Base-by-base conservation (phyloP, 2,113 vertebrate species). In the Sceloporus tristichus region DNA sequence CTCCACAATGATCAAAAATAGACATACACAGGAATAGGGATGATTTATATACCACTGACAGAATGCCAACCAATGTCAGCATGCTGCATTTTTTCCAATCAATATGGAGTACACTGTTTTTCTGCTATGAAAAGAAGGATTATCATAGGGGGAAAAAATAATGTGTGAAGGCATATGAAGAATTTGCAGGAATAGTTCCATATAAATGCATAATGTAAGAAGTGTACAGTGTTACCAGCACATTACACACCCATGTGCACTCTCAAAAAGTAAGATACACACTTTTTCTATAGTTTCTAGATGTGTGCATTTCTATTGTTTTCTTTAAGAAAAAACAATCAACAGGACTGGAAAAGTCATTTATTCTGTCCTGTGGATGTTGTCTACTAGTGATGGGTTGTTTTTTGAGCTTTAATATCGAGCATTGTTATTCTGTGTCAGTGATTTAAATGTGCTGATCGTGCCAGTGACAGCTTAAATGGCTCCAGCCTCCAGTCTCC, bases 381-480 rank as follows among this genome's bases (percentile, higher is more conserved):
- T 91, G 92, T 92, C 91, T 62, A 18, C 59, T 89, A 88, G 79
- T 85, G 91, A 87, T 89, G 79, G 84, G 90, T 54, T 95, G 94
- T 97, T 85, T 66, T 88, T 91, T 86, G 86, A 91, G 25, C 89
- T 91, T 91, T 93, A 94, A 92, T 96, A 94, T 92, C 89, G 34
- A 77, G 94, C 68, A 77, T 93, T 96, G 94, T 94, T 94, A 94
- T 95, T 96, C 94, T 76, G 89, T 96, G 95, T 94, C 95, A 94
- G 94, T 95, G 95, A 96, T 96, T 97, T 96, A 95, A 97, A 96
- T 93, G 94, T 90, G 93, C 95, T 93, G 95, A 95, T 93, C 92
- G 94, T 94, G 92, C 88, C 92, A 74, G 95, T 97, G 96, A 97
- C 97, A 96, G 96, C 94, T 96, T 96, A 96, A 97, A 97, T 91